A percentile compares a stretch with the other conserved stretches of the same genome.
Evolutionary conservation across 2,888 invertebrate genomes (phyloP).

Genomic region (Margaritifera margaritifera): DNA sequence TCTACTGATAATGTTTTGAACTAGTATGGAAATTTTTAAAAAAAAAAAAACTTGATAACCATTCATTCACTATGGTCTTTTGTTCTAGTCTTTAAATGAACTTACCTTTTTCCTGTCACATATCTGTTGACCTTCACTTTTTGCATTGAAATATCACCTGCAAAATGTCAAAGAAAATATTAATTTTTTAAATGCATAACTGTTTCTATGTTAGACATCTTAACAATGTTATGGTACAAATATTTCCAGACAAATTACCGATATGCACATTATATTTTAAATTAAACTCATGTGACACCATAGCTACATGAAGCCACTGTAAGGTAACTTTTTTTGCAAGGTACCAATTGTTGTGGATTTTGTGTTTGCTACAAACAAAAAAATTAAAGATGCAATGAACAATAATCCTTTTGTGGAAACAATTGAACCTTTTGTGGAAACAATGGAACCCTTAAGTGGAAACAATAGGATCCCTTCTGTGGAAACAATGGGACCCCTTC

Average conservation of each 20-base stretch:
- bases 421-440: too few relatives aligned
- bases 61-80: neutral
- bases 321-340: neutral
- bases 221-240: neutral
- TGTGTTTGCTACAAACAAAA: too few relatives aligned
- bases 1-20: neutral
- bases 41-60: neutral
- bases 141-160: conserved; percentile 98
- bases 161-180: conserved; percentile 1
- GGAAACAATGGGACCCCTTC: too few relatives aligned
- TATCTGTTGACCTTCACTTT: conserved; percentile 99
- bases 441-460: too few relatives aligned
- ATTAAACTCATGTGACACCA: neutral
- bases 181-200: neutral
- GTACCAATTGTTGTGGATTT: too few relatives aligned
- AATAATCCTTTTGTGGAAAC: too few relatives aligned
- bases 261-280: neutral
- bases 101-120: conserved; percentile 90
- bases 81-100: neutral
- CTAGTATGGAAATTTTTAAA: neutral
- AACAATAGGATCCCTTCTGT: too few relatives aligned
- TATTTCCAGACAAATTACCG: too few relatives aligned
- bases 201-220: neutral
- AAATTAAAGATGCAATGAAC: too few relatives aligned
- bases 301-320: neutral